Base-by-base conservation (phyloP, 2,113 vertebrate species). In the Chrysochloris asiatica region DNA sequence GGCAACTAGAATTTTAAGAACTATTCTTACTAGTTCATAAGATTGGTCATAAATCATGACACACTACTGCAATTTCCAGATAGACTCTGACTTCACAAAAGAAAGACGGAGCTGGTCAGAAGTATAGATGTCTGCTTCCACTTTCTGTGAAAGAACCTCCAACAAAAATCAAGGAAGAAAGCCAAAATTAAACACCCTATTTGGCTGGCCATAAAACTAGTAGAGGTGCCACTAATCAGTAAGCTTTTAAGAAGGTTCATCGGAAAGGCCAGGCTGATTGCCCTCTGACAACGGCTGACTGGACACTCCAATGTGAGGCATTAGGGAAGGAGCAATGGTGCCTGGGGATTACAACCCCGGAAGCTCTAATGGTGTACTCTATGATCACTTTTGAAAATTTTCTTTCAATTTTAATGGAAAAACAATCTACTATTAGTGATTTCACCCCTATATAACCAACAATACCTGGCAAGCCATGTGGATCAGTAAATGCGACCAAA, bases 361-460 rank as follows among this genome's bases (percentile, higher is more conserved):
- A 24, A 88, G 33, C n/a, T 71, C 38, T 56, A 76, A 75, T 41
- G 65, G 11, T 71, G 17, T 12, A 79, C 30, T 19, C 36, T 52
- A 33, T n/a, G 24, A 65, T 9, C 10, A 79, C 76, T 73, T 71
- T 50, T 80, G 6, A 61, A 75, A 38, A 24, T 36, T 85, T 91
- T 83, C 72, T 76, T 67, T 86, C 71, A 80, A 72, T 77, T 48
- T 86, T 86, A 69, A 89, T 89, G 22, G 54, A 45, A 83, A 91
- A n/a, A 79, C 22, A 92, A 50, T 36, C 50, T 72, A 73, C 48
- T 75, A 63, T 59, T 33, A 50, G 47, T 89, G 83, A 56, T 45
- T 61, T 56, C 41, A 82, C 17, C 22, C 36, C 8, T 84, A n/a
- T n/a, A 69, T 38, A 93, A 91, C 50, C 67, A 82, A 69, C 43